Evolutionary conservation across 1,140 invertebrate genomes (phyloP), one percentile per base, ranked within the genome.

Genomic region (Polypedilum vanderplanki): DNA sequence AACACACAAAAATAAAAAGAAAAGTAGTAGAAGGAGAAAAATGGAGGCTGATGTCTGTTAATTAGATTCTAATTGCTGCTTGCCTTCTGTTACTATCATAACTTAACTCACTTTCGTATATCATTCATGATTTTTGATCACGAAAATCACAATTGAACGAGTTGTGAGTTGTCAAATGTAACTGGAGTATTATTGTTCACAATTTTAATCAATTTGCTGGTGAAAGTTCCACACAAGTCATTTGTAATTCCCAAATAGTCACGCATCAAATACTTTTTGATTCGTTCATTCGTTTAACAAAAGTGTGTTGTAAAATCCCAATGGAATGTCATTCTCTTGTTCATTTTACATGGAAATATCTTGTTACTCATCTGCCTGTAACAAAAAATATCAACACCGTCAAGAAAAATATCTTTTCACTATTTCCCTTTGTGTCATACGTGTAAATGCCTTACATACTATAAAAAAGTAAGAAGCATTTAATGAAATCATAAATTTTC

Each of bases 401-500:
- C 24, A 5, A 33, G 24, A 33, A 33, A 57, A 57, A 57, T 57
- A 8, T 7, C 46, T 15, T 57, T 7, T 3, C 10, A n/a, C 10
- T 12, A 57, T 12, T 17, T 17, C 8, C 46, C n/a, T 57, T 57
- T 57, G n/a, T 3, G 46, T 57, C 46, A 57, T 57, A 15, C 46
- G n/a, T 17, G 46, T 57, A 12, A 57, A 15, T 17, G 46, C 8
- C 8, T 57, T 3, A 17, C n/a, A 15, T n/a, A n/a, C n/a, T n/a
- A n/a, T n/a, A n/a, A 7, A 12, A 17, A 17, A 7, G 3, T 2
- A 7, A 7, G 65, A 20, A 70, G 7, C 65, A 22, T 70, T 70
- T 70, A 70, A 70, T 70, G 17, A 70, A 70, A 70, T 70, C 65
- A 70, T 70, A 70, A 70, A 70, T 70, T 57, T 70, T 18, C 65